Percentiles rank a stretch among this genome's conserved stretches.
Conservation (phyloP, 2,797 vertebrate genomes). For the Sebastes baramenuke region DNA sequence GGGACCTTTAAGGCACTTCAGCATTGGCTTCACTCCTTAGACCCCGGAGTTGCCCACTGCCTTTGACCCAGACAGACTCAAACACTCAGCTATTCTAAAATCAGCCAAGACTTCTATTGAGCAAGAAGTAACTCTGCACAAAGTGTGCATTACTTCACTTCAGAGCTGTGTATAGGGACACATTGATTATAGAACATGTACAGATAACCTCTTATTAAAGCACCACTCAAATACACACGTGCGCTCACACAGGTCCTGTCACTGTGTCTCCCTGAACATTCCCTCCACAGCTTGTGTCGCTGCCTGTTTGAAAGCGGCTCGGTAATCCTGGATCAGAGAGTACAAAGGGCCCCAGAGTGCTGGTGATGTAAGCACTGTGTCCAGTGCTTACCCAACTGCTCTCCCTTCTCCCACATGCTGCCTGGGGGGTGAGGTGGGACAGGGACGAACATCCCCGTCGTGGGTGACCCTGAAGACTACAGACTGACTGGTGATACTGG, state of each 20-base stretch:
- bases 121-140: slow-evolving; percentile 37
- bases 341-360: slow-evolving; percentile 73
- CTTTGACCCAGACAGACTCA: slow-evolving; percentile 37
- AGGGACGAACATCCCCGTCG: slow-evolving; percentile 19
- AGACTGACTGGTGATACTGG: neutral
- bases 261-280: slow-evolving; percentile 65
- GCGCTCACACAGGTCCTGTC: slow-evolving; percentile 22
- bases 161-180: neutral
- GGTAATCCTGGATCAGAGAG: slow-evolving; percentile 81
- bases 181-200: slow-evolving; percentile 18
- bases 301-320: slow-evolving; percentile 69
- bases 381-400: slow-evolving; percentile 51
- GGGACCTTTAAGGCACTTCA: too few relatives aligned
- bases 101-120: slow-evolving; percentile 24
- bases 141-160: slow-evolving; percentile 15
- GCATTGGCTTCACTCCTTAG: too few relatives aligned
- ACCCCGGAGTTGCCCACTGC: too few relatives aligned
- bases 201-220: slow-evolving; percentile 37
- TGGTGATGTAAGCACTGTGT: slow-evolving; percentile 71
- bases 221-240: slow-evolving; percentile 1
- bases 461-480: slow-evolving; percentile 25
- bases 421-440: slow-evolving; percentile 10
- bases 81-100: slow-evolving; percentile 6
- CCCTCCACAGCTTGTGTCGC: slow-evolving; percentile 53
- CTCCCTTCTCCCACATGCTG: slow-evolving; percentile 31